Evolutionary conservation across 1,140 invertebrate genomes (phyloP).

Genomic region (Drosophila varians): DNA sequence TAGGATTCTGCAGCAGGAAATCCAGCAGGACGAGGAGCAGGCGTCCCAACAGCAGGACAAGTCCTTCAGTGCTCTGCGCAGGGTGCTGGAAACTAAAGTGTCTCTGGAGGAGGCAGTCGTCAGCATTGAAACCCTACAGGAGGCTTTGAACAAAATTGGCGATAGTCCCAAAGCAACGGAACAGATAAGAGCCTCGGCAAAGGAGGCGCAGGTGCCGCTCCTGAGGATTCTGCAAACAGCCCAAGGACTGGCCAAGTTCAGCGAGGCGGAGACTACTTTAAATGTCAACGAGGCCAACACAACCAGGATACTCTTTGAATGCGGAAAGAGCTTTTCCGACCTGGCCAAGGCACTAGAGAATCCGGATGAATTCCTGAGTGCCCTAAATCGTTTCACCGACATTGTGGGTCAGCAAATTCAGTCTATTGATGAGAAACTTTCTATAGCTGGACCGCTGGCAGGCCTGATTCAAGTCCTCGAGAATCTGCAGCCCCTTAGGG

Average conservation of each 20-base stretch:
- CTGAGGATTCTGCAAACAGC: slow-evolving; percentile 58
- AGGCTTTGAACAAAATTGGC: slow-evolving; percentile 48
- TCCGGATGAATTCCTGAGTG: slow-evolving; percentile 36
- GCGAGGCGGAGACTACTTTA: slow-evolving; percentile 55
- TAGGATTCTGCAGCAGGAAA: slow-evolving; percentile 74
- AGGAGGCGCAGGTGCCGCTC: slow-evolving; percentile 61
- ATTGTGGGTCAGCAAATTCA: slow-evolving; percentile 54
- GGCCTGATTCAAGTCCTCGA: slow-evolving; percentile 57
- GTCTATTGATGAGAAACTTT: slow-evolving; percentile 32
- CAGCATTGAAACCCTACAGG: slow-evolving; percentile 59
- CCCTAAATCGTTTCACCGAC: slow-evolving; percentile 49
- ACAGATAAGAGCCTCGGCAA: slow-evolving; percentile 30
- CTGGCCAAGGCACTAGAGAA: slow-evolving; percentile 55
- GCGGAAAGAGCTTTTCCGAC: slow-evolving; percentile 64
- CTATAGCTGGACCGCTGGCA: slow-evolving; percentile 49
- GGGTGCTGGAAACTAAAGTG: slow-evolving; percentile 68
- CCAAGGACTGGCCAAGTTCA: slow-evolving; percentile 56
- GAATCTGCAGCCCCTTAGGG: slow-evolving; percentile 38
- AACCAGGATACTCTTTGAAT: slow-evolving; percentile 51
- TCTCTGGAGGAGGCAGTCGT: slow-evolving; percentile 65
- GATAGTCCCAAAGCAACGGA: slow-evolving; percentile 40
- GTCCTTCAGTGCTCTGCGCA: slow-evolving; percentile 64
- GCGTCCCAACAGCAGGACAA: slow-evolving; percentile 68
- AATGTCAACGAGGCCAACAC: slow-evolving; percentile 60
- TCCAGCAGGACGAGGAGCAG: slow-evolving; percentile 66